Conservation (phyloP, 2,888 invertebrate species). For the Leptogaster cylindrica region DNA sequence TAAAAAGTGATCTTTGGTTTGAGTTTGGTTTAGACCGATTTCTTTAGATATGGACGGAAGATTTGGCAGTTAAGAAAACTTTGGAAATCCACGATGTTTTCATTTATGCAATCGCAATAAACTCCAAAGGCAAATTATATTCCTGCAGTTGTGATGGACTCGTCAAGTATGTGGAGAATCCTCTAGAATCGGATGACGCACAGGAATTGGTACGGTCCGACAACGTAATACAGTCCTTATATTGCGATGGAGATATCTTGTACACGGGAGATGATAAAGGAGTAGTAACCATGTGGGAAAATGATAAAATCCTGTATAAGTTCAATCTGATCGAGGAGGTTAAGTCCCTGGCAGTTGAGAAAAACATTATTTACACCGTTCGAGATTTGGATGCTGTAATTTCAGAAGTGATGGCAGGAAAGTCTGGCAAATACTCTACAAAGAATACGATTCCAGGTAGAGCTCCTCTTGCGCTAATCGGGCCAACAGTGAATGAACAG, state of each 20-base stretch:
- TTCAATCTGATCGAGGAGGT: constrained; percentile 61
- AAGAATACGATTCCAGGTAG: constrained; percentile 59
- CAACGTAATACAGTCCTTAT: constrained; percentile 58
- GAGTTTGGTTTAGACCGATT: background rate
- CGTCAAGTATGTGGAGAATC: constrained; percentile 57
- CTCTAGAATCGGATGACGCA: constrained; percentile 52
- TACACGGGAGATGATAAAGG: constrained; percentile 62
- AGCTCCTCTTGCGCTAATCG: constrained; percentile 58
- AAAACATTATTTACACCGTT: constrained; percentile 58
- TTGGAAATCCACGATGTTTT: constrained; percentile 58
- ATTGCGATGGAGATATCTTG: constrained; percentile 53
- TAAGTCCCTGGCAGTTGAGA: constrained; percentile 57
- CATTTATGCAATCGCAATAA: constrained; percentile 58
- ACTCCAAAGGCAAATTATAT: constrained; percentile 58
- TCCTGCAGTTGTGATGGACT: constrained; percentile 60
- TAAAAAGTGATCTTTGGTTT: too few species aligned
- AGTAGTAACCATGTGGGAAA: constrained; percentile 59
- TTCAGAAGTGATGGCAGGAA: constrained; percentile 54
- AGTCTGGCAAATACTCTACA: constrained; percentile 59
- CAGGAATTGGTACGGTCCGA: constrained; percentile 56
- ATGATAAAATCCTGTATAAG: constrained; percentile 60
- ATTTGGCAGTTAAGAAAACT: constrained; percentile 55
- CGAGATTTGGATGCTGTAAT: constrained; percentile 59
- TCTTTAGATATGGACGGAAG: constrained; percentile 58
- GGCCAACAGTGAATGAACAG: constrained; percentile 53